phyloP scores from a whole-genome alignment of 2,113 vertebrate species.

The Procavia capensis region DNA sequence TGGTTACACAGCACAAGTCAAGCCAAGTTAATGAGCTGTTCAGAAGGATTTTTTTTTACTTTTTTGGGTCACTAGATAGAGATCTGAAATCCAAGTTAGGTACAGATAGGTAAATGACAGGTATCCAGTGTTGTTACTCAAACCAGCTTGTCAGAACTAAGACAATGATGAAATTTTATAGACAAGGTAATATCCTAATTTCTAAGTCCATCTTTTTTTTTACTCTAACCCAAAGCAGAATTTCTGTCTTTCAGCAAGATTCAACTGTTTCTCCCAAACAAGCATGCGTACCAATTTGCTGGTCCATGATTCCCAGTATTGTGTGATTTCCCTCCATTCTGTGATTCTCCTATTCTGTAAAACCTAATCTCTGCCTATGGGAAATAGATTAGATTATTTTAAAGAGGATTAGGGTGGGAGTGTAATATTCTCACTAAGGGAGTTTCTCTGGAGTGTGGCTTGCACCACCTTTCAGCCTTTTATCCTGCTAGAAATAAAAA shows the following conservation, averaged over 20 bases:
- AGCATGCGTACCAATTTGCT: too few relatives aligned
- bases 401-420: too few relatives aligned
- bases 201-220: background rate
- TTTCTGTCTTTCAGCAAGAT: background rate
- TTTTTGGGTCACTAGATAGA: background rate
- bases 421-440: too few relatives aligned
- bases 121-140: background rate
- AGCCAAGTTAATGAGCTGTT: background rate
- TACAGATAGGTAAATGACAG: background rate
- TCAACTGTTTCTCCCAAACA: too few relatives aligned
- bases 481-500: too few relatives aligned
- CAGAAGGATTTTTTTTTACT: background rate
- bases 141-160: conserved; percentile 6
- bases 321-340: too few relatives aligned
- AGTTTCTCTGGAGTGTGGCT: too few relatives aligned
- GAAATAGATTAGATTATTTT: too few relatives aligned
- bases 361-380: too few relatives aligned
- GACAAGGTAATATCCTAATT: conserved; percentile 18
- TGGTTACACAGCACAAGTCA: background rate
- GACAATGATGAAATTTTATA: conserved; percentile 40
- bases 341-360: too few relatives aligned
- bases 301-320: too few relatives aligned
- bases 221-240: background rate
- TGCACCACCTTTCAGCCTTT: too few relatives aligned
- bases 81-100: background rate